phyloP scores from a whole-genome alignment of 1,140 invertebrate species.

The Colletes gigas region DNA sequence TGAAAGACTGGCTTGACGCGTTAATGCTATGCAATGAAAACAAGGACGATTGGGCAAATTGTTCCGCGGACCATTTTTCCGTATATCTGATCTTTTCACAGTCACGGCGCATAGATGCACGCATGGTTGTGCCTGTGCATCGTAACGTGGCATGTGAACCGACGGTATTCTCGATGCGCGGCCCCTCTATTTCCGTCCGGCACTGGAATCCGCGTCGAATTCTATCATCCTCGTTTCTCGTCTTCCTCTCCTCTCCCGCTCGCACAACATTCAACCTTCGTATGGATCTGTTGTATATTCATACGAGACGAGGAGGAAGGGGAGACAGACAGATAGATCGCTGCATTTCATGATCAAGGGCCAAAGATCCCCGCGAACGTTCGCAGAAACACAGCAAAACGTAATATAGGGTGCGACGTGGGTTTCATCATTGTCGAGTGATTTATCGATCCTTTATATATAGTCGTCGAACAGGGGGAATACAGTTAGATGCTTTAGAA shows the following conservation, averaged over 20 bases:
- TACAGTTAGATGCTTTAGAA: not conserved
- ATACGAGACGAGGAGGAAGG: not conserved
- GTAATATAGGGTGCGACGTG: constrained; percentile 30
- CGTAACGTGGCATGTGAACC: constrained; percentile 56
- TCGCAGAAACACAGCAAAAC: constrained; percentile 19
- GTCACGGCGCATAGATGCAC: constrained; percentile 10
- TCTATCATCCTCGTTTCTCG: constrained; percentile 74
- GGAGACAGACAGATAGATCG: constrained; percentile 39
- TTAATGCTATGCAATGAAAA: no score
- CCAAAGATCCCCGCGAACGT: constrained; percentile 31
- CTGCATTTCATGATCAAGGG: constrained; percentile 45
- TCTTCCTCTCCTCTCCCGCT: constrained; percentile 27
- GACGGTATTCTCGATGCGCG: constrained; percentile 74
- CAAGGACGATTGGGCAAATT: not conserved
- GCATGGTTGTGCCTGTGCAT: constrained; percentile 10
- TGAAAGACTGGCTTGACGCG: no score
- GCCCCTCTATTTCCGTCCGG: constrained; percentile 77
- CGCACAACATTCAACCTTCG: constrained; percentile 28
- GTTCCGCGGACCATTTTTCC: not conserved
- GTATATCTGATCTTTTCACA: not conserved
- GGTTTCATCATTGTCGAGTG: constrained; percentile 31
- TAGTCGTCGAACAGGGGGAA: constrained; percentile 4
- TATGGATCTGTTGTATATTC: constrained; percentile 33
- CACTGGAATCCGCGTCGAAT: constrained; percentile 79
- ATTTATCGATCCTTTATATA: constrained; percentile 39